A percentile compares a stretch with the other conserved stretches of the same genome.
Conservation (phyloP, 2,113 vertebrate genomes). For the Bostrychus sinensis region DNA sequence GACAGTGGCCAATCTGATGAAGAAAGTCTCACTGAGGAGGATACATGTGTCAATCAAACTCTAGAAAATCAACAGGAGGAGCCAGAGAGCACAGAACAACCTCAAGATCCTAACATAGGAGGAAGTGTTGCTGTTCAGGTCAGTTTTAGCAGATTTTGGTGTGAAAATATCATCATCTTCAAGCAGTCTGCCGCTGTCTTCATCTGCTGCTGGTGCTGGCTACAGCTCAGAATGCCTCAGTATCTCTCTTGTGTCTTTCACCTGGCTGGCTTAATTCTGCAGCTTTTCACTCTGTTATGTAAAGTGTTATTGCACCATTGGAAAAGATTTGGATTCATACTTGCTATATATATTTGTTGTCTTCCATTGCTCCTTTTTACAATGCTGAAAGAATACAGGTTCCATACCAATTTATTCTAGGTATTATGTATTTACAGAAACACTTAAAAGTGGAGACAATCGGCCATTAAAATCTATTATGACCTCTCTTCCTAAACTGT, state of each 20-base stretch:
- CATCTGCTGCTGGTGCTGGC: neutral
- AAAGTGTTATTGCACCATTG: neutral
- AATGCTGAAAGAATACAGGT: no score
- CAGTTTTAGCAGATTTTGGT: neutral
- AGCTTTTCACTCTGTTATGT: neutral
- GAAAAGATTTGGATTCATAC: neutral
- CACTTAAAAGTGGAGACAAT: no score
- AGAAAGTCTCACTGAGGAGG: neutral
- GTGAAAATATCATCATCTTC: neutral
- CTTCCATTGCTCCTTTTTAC: neutral
- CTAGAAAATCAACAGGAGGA: neutral
- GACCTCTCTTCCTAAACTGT: no score
- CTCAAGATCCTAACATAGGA: neutral
- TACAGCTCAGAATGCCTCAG: neutral
- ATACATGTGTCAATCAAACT: accelerated
- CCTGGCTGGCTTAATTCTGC: neutral
- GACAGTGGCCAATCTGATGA: neutral
- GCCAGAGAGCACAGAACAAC: neutral
- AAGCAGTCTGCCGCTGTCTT: neutral
- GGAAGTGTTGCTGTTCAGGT: neutral
- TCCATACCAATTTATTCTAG: no score
- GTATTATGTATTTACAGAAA: no score
- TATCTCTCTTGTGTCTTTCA: neutral
- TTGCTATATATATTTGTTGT: conserved; percentile 4
- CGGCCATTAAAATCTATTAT: no score